Evolutionary conservation across 1,140 invertebrate species (phyloP).

Genomic region (Ips nitidus): DNA sequence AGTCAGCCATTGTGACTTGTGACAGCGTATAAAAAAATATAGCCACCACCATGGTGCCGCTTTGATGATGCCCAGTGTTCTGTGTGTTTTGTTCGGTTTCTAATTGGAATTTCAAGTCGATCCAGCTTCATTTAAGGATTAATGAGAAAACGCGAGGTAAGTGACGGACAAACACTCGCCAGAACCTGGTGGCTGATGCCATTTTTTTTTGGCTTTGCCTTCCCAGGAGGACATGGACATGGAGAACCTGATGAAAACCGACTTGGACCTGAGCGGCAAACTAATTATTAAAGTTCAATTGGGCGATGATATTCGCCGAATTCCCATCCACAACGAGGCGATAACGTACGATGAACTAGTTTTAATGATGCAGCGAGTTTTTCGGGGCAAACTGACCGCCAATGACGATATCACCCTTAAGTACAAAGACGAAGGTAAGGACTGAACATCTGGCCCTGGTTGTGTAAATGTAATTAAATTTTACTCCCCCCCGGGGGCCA

Average conservation of each 20-base stretch:
- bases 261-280: slow-evolving; percentile 52
- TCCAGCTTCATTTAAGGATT: slow-evolving; percentile 26
- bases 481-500: not conserved
- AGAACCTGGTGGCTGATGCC: no score
- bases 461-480: not conserved
- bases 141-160: slow-evolving; percentile 38
- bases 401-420: slow-evolving; percentile 73
- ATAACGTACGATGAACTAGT: slow-evolving; percentile 77
- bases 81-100: slow-evolving; percentile 37
- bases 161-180: not conserved
- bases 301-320: slow-evolving; percentile 70
- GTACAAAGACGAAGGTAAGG: slow-evolving; percentile 73
- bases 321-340: slow-evolving; percentile 77
- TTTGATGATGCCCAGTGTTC: slow-evolving; percentile 34
- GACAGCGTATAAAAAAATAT: slow-evolving; percentile 33
- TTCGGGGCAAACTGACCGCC: slow-evolving; percentile 63
- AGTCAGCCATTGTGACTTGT: slow-evolving; percentile 6
- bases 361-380: slow-evolving; percentile 78
- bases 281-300: slow-evolving; percentile 64
- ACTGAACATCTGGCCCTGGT: not conserved
- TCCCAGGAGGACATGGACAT: slow-evolving; percentile 44
- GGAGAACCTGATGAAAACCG: slow-evolving; percentile 41
- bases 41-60: slow-evolving; percentile 23
- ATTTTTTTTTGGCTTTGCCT: no score
- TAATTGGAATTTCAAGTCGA: slow-evolving; percentile 22